phyloP scores from a whole-genome alignment of 2,113 vertebrate genomes.

The Carettochelys insculpta region DNA sequence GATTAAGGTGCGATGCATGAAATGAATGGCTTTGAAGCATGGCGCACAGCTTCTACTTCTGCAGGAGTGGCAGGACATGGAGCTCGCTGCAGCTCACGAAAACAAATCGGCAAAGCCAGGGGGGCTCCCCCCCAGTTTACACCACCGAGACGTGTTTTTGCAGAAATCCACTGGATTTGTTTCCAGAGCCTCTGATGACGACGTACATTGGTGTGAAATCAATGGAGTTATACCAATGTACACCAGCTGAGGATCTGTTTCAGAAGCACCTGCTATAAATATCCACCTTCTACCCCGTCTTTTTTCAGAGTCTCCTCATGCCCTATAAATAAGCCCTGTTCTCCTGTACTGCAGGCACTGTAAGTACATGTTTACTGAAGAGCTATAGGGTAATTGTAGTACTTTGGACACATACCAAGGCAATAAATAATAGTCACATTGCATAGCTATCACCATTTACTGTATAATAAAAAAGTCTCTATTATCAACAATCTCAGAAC shows the following conservation, averaged over 20 bases:
- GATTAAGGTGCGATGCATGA: background rate
- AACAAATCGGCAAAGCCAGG: background rate
- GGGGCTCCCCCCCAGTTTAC: background rate
- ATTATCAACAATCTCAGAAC: background rate
- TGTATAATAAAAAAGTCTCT: background rate
- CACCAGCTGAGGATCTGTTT: background rate
- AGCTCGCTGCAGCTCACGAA: background rate
- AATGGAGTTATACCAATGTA: background rate
- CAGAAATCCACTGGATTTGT: too few relatives aligned
- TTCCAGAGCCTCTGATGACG: too few relatives aligned
- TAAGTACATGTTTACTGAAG: background rate
- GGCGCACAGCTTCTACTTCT: background rate
- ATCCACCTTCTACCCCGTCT: background rate
- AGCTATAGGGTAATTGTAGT: background rate
- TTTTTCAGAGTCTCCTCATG: rapidly evolving
- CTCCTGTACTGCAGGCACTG: background rate
- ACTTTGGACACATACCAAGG: background rate
- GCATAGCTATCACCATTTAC: background rate
- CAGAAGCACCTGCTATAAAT: background rate
- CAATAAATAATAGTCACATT: background rate
- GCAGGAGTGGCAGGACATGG: background rate
- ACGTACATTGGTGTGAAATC: background rate
- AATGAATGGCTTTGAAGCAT: rapidly evolving
- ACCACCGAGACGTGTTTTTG: too few relatives aligned
- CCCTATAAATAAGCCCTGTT: background rate